Percentiles rank a stretch among this genome's conserved stretches.
Evolutionary conservation across 2,797 vertebrate species (phyloP).

Genomic region (Sebastes diaconus): DNA sequence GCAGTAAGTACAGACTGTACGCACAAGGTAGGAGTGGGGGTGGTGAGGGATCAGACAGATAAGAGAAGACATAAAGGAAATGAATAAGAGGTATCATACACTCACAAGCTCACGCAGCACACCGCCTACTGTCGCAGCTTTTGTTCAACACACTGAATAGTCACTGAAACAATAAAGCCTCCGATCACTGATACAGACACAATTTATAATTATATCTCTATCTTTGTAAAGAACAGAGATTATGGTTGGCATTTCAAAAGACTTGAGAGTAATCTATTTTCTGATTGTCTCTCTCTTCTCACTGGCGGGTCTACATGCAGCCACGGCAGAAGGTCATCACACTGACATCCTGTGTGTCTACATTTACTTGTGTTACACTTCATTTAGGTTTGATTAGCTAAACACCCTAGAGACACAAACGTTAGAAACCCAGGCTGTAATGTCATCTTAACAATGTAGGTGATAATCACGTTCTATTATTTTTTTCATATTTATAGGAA

Average conservation of each 20-base stretch:
- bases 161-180: constrained; percentile 23
- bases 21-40: background rate
- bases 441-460: background rate
- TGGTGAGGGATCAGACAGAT: background rate
- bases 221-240: constrained; percentile 35
- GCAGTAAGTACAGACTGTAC: background rate
- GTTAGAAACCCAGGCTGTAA: background rate
- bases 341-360: background rate
- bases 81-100: background rate
- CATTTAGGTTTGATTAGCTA: background rate
- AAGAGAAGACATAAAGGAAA: background rate
- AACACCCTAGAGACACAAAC: background rate
- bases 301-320: background rate
- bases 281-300: background rate
- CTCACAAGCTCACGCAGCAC: background rate
- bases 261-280: constrained; percentile 21
- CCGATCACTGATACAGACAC: background rate
- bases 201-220: constrained; percentile 28
- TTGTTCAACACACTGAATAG: constrained; percentile 11
- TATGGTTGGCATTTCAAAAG: constrained; percentile 47
- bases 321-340: background rate
- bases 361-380: background rate
- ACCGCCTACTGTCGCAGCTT: background rate
- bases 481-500: background rate
- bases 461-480: background rate